Evolutionary conservation across 2,888 invertebrate species (phyloP).

Genomic region (Hermodice carunculata): DNA sequence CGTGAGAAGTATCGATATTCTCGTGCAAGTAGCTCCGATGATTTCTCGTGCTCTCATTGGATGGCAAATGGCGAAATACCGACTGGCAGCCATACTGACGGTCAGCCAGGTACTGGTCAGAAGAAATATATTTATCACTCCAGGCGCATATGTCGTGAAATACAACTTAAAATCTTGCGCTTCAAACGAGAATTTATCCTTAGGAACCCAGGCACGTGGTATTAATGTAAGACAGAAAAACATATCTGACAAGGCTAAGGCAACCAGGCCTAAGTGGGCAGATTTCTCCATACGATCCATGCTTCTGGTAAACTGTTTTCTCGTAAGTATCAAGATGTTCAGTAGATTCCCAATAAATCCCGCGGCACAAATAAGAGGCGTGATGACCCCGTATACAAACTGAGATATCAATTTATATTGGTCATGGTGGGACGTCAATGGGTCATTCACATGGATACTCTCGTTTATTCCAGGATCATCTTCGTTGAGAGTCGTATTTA

Average conservation of each 20-base stretch:
- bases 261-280: constrained; percentile 65
- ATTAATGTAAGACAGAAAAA: constrained; percentile 63
- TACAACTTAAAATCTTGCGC: constrained; percentile 36
- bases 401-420: too few relatives aligned
- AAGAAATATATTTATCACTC: constrained; percentile 64
- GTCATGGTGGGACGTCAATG: too few relatives aligned
- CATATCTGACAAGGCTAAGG: constrained; percentile 63
- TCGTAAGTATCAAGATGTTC: constrained; percentile 59
- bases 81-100: constrained; percentile 65
- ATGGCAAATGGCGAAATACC: constrained; percentile 67
- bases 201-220: constrained; percentile 51
- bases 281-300: constrained; percentile 65
- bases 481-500: too few relatives aligned
- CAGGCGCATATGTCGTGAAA: constrained; percentile 52
- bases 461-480: too few relatives aligned
- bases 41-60: constrained; percentile 64
- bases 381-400: too few relatives aligned
- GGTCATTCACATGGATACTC: too few relatives aligned
- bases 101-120: constrained; percentile 67
- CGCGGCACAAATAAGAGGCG: constrained; percentile 72
- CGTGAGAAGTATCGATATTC: constrained; percentile 49
- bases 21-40: constrained; percentile 59
- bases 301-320: constrained; percentile 56
- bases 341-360: constrained; percentile 64
- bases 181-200: constrained; percentile 6